Base-by-base conservation (phyloP, 1,140 invertebrate species). In the Drosophila subobscura region DNA sequence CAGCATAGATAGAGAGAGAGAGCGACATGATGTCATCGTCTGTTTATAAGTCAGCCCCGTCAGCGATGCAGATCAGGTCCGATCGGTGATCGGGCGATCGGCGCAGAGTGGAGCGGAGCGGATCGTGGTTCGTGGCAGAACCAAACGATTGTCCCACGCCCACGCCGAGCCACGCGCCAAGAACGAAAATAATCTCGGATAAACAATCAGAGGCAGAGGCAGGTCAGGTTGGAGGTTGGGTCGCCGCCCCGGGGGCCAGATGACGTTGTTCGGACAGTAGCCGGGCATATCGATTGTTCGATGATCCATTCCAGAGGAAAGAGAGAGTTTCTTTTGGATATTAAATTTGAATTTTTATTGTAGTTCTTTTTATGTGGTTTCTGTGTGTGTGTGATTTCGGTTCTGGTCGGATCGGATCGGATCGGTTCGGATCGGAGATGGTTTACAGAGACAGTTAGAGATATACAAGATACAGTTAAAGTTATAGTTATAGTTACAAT, bases 121-220 rank as follows among this genome's bases (percentile, higher is more conserved):
- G 42, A 54, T 65, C 37, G 29, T 4, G 29, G 4, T 4, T 37
- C 33, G 33, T 37, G 64, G 55, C 33, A 53, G 57, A 59, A 60
- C 53, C 66, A 59, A 70, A 50, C 66, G 78, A 72, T 50, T 71
- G 77, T 79, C 83, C 78, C 83, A 88, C 81, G 78, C 83, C 81
- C 77, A 88, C 81, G 74, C 74, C 49, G 50, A 59, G 80, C 86
- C 81, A 86, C 81, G 81, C 83, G 81, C 81, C 81, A 88, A 86
- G 77, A 81, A 54, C 60, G 41, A 45, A 59, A 59, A 37, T 25
- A 55, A 33, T 41, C 25, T 50, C 20, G 44, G 50, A 23, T 50
- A 23, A 33, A 37, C 12, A 46, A 65, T 50, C 16, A 20, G 7
- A 23, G 20, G 6, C 16, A 37, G 8, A 58, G 60, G 55, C 65